Evolutionary conservation across 2,113 vertebrate genomes (phyloP).

Genomic region (Trachemys scripta): DNA sequence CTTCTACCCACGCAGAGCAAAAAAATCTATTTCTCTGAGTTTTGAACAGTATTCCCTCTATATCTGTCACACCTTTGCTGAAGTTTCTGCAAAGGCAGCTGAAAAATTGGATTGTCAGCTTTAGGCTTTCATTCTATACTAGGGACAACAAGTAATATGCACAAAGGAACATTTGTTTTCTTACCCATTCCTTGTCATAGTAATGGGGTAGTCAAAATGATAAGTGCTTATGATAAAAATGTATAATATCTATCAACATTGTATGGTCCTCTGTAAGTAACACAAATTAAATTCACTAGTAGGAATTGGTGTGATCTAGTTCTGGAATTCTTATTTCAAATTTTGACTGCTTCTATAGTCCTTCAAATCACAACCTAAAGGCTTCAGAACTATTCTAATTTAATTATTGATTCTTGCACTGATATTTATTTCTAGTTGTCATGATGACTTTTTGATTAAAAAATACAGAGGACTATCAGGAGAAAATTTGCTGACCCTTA

Average conservation of each 20-base stretch:
- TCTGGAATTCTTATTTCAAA: not conserved
- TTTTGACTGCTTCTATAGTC: not conserved
- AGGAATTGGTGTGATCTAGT: not conserved
- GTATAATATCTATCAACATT: not conserved
- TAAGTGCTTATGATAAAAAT: constrained; percentile 16
- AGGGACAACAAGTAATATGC: constrained; percentile 41
- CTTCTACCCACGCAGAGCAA: constrained; percentile 69
- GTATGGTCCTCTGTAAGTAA: not conserved
- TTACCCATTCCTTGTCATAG: not conserved
- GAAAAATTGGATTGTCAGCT: constrained; percentile 75
- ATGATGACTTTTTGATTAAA: not conserved
- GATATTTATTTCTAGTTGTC: not conserved
- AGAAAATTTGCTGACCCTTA: not conserved
- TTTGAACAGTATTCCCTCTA: constrained; percentile 79
- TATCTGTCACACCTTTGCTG: constrained; percentile 73
- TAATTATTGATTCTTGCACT: not conserved
- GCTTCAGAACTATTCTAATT: not conserved
- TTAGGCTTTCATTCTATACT: constrained; percentile 33
- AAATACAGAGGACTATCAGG: not conserved
- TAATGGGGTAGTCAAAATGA: not conserved
- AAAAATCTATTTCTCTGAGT: constrained; percentile 82
- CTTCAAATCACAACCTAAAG: not conserved
- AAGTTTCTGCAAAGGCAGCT: constrained; percentile 76
- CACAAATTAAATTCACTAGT: not conserved
- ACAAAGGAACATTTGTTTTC: constrained; percentile 48